Base-by-base conservation (phyloP, 2,888 invertebrate genomes). In the Lasius platythorax region DNA sequence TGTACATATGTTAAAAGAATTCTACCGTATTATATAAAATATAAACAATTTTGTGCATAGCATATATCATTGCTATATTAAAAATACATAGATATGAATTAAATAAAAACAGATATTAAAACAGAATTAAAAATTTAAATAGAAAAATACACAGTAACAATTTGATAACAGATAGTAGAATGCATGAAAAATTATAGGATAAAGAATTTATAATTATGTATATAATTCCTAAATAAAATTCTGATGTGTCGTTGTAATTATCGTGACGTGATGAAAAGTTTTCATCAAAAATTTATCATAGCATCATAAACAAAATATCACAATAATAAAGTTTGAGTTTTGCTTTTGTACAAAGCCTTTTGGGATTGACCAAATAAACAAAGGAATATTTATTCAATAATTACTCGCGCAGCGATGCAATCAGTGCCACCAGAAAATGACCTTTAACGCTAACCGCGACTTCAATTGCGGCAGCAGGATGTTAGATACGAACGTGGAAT, bases 401-500 rank as follows among this genome's bases (percentile, higher is more conserved):
- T 23, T 23, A 23, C 23, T 23, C 23, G 23, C 23, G 23, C 23
- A 23, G 23, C 23, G 23, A 23, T 33, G 12, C n/a, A 53, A 53
- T 53, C 28, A 46, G 11, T 8, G 30, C 28, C 18, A 50, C 18
- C 50, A n/a, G 50, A 15, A 28, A 40, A 58, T 18, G 28, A 53
- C 50, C n/a, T 28, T 56, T 28, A 40, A 75, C 23, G 50, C 37
- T 63, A 64, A 33, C 11, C 40, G 53, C 64, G 53, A 56, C 40
- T 67, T 56, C 28, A 53, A 75, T 50, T 23, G 23, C 23, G 76
- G 33, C 63, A 50, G 46, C 63, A 6, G 33, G 33, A 56, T n/a
- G 37, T 18, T 30, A 30, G 40, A 68, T 68, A 30, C 15, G 40
- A 30, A 68, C 43, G 56, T 43, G 68, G 9, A 56, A 30, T 68